Conservation (phyloP, 2,797 vertebrate genomes). For the Anniella stebbinsi region DNA sequence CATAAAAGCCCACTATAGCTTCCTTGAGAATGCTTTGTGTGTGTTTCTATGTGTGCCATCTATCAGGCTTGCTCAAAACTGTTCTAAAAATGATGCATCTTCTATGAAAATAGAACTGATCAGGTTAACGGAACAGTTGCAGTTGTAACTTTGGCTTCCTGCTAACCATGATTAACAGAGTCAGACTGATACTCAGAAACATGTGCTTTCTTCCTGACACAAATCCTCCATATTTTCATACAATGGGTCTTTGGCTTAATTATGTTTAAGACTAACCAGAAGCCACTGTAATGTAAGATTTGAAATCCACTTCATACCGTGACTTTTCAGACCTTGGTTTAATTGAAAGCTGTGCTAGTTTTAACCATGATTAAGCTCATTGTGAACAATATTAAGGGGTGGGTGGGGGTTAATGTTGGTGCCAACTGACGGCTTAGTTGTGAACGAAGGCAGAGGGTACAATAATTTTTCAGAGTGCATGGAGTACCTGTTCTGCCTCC, state of each 20-base stretch:
- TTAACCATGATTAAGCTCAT: not conserved
- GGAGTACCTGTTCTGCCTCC: not conserved
- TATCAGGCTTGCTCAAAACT: not conserved
- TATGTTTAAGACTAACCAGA: not conserved
- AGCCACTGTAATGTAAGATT: not conserved
- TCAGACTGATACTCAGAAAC: not conserved
- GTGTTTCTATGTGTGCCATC: not conserved
- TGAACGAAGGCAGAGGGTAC: not conserved
- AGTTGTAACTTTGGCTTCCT: not conserved
- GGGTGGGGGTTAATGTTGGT: not conserved
- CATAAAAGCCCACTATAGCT: not conserved
- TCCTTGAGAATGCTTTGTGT: not conserved
- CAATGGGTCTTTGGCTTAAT: not conserved
- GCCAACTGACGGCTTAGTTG: not conserved
- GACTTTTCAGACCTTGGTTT: not conserved
- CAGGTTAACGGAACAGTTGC: not conserved
- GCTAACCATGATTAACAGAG: not conserved
- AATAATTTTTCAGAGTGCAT: no score
- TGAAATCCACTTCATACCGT: not conserved
- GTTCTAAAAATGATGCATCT: not conserved
- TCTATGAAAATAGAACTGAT: not conserved
- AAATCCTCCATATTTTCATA: not conserved
- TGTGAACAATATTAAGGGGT: not conserved
- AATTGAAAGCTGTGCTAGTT: not conserved
- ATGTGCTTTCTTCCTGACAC: not conserved